phyloP scores from a whole-genome alignment of 2,113 vertebrate species.

The Sus scrofa region T2T-Sscrofa CM000824.6:124967501-124968000 shows the following conservation, averaged over 20 bases:
- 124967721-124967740: not conserved
- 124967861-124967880: not conserved
- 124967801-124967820: not conserved
- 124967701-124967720: not conserved
- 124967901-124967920: slow-evolving; percentile 28
- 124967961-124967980: not conserved
- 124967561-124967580: not conserved
- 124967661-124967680: not conserved
- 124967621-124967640: not conserved
- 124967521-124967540: not conserved
- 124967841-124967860: not conserved
- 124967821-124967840: not conserved
- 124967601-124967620: not conserved
- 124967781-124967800: not conserved
- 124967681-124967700: not conserved
- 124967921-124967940: not conserved
- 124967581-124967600: not conserved
- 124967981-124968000: not conserved
- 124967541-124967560: not conserved
- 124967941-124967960: not conserved
- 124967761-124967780: not conserved
- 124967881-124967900: not conserved
- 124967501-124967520: slow-evolving; percentile 17
- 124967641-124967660: not conserved
- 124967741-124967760: not conserved